These are phyloP conservation scores for Ennomos quercinarius DNA, from an alignment of 2,888 invertebrate species.

Conservation along the genomic window DNA sequence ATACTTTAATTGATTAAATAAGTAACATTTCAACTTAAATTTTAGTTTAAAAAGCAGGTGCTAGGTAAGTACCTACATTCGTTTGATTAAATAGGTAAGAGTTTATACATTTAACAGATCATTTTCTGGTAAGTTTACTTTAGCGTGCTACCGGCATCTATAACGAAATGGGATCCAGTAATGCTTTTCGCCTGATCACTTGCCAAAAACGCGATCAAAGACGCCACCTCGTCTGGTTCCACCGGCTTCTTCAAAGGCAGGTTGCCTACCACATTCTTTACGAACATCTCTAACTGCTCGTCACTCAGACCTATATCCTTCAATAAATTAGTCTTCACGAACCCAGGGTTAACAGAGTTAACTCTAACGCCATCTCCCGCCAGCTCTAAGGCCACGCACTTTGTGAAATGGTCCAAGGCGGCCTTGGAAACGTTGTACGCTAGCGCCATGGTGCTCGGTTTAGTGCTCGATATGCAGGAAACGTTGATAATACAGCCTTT, in stretches of 20 bases:
- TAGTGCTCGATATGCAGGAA: slow-evolving; percentile 93
- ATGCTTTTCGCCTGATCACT: slow-evolving; percentile 94
- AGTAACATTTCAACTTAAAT: too few species aligned
- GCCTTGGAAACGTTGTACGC: slow-evolving; percentile 97
- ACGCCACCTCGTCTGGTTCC: slow-evolving; percentile 93
- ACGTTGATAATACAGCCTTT: slow-evolving; percentile 96
- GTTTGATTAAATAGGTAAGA: too few species aligned
- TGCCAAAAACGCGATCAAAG: slow-evolving; percentile 94
- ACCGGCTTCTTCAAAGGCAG: slow-evolving; percentile 95
- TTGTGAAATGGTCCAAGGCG: slow-evolving; percentile 97
- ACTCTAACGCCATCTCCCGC: slow-evolving; percentile 92
- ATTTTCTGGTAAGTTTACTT: slow-evolving; percentile 39
- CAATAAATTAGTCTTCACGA: slow-evolving; percentile 93
- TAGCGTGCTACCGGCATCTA: slow-evolving; percentile 70
- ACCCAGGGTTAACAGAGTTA: slow-evolving; percentile 98
- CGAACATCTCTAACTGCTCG: slow-evolving; percentile 91
- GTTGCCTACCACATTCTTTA: slow-evolving; percentile 87
- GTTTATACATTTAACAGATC: slow-evolving; percentile 1
- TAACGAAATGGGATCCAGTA: slow-evolving; percentile 88
- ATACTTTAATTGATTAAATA: too few species aligned
- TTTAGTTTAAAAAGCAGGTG: too few species aligned
- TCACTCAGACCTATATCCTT: slow-evolving; percentile 85
- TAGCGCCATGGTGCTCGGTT: slow-evolving; percentile 89
- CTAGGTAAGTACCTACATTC: too few species aligned
- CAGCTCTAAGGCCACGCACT: slow-evolving; percentile 94